Conservation (phyloP, 2,888 invertebrate genomes). For the Cecidostiba fungosa region DNA sequence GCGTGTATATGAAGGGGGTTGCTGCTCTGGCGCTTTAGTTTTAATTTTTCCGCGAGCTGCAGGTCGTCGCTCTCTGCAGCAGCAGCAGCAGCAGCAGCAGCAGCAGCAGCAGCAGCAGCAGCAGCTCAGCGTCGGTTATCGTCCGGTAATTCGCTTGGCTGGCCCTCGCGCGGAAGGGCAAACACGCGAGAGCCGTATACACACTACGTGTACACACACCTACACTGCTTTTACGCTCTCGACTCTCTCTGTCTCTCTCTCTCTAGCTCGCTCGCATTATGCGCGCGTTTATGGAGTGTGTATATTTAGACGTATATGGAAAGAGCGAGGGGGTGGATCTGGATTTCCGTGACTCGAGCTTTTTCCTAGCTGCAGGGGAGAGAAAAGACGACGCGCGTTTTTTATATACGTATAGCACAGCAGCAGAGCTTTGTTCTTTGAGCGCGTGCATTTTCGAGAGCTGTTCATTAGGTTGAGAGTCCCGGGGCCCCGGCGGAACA, state of each 20-base stretch:
- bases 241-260: not conserved
- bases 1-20: not conserved
- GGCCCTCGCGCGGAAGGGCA: conserved; percentile 33
- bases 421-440: conserved; percentile 5
- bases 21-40: conserved; percentile 56
- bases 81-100: conserved; percentile 40
- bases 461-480: conserved; percentile 51
- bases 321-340: conserved; percentile 21
- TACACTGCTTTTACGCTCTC: not conserved
- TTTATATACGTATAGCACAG: not conserved
- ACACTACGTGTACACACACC: not conserved
- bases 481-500: conserved; percentile 4
- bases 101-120: conserved; percentile 43
- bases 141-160: conserved; percentile 61
- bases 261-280: conserved; percentile 19
- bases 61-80: conserved; percentile 61
- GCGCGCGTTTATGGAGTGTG: conserved; percentile 40
- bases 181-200: conserved; percentile 32
- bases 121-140: conserved; percentile 49
- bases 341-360: conserved; percentile 36
- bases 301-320: conserved; percentile 45
- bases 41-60: conserved; percentile 64
- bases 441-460: conserved; percentile 33
- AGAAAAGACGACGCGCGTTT: not conserved
- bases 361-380: not conserved